These are phyloP conservation scores for Oegoconia quadripuncta DNA, from an alignment of 2,888 invertebrate genomes.

Conservation along the genomic window DNA sequence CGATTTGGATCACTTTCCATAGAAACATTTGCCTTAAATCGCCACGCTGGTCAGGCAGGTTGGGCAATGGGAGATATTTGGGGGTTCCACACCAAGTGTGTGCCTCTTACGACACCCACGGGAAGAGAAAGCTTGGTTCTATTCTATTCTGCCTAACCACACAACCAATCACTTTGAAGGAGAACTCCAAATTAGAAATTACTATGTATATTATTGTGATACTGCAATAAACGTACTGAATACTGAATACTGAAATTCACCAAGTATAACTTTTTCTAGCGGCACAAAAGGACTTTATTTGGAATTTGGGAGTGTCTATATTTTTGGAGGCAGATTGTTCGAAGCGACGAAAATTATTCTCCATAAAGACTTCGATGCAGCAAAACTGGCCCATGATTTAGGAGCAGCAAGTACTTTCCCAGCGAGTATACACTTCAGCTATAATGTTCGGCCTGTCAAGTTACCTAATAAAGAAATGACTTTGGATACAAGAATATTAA, in stretches of 20 bases:
- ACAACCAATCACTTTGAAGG: too few species aligned
- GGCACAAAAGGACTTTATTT: constrained; percentile 1
- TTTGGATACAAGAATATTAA: not conserved
- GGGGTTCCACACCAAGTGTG: too few species aligned
- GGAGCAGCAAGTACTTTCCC: constrained; percentile 6
- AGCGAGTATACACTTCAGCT: not conserved
- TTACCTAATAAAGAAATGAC: not conserved
- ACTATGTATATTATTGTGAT: too few species aligned
- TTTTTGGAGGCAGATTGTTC: not conserved
- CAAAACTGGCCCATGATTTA: constrained; percentile 9
- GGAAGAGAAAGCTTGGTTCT: too few species aligned
- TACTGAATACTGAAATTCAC: not conserved
- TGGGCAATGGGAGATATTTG: too few species aligned
- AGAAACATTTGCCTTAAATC: too few species aligned
- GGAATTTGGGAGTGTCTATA: constrained; percentile 1
- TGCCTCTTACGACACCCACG: too few species aligned
- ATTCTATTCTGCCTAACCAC: too few species aligned
- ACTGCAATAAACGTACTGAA: too few species aligned
- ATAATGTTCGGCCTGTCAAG: not conserved
- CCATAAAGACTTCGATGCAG: not conserved
- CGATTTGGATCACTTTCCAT: too few species aligned
- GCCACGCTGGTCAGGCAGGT: too few species aligned
- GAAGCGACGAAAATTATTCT: constrained; percentile 4
- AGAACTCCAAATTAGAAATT: too few species aligned
- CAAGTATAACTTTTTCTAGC: not conserved